A percentile compares a stretch with the other conserved stretches of the same genome.
These are phyloP conservation scores for Neopipo cinnamomea DNA, from an alignment of 2,113 vertebrate species.

Conservation along the genomic window DNA sequence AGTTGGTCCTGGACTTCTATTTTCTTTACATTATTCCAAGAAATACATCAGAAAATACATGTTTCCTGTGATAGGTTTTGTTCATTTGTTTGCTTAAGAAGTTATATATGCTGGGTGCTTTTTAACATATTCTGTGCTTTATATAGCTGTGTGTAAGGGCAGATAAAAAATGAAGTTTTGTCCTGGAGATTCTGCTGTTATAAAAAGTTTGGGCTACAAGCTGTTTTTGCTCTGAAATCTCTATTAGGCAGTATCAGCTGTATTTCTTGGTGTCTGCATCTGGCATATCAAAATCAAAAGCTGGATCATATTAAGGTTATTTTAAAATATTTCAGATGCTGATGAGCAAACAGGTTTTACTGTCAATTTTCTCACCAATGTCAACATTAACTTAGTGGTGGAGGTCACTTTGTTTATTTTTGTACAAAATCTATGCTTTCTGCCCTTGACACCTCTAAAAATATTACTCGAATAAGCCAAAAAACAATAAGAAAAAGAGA, in stretches of 20 bases:
- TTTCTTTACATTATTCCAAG: not conserved
- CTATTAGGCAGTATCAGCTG: not conserved
- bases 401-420: not conserved
- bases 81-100: not conserved
- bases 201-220: not conserved
- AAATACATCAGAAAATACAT: not conserved
- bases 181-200: not conserved
- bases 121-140: not conserved
- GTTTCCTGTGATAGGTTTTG: not conserved
- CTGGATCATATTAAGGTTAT: not conserved
- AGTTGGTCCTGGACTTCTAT: not conserved
- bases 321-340: not conserved
- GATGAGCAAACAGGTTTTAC: not conserved
- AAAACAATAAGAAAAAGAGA: not conserved
- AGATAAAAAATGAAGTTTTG: not conserved
- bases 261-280: not conserved
- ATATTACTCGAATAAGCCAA: not conserved
- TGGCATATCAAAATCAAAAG: not conserved
- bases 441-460: not conserved
- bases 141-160: not conserved
- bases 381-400: not conserved
- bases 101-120: not conserved
- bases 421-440: not conserved
- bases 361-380: not conserved
- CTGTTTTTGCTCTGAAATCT: not conserved